phyloP scores from a whole-genome alignment of 1,140 invertebrate genomes.

The Zophobas atratus region DNA sequence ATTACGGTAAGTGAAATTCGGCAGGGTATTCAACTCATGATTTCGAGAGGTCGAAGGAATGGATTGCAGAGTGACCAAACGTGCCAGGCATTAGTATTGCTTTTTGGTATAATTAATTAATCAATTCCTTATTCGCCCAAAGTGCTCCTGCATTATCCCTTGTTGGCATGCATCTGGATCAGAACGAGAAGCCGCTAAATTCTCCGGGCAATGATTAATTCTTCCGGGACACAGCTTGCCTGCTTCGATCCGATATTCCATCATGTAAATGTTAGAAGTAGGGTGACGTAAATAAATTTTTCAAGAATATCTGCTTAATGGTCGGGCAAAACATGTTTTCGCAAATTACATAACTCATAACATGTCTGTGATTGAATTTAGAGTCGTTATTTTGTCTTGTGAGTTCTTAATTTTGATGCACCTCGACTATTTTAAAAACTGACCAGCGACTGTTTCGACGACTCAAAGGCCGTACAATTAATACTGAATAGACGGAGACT shows the following conservation, averaged over 20 bases:
- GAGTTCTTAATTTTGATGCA: too few relatives aligned
- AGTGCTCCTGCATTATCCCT: slow-evolving; percentile 47
- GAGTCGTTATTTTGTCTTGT: too few relatives aligned
- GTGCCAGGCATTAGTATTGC: slow-evolving; percentile 45
- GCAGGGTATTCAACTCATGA: slow-evolving; percentile 27
- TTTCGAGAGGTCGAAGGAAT: slow-evolving; percentile 27
- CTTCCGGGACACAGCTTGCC: slow-evolving; percentile 22
- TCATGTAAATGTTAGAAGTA: slow-evolving; percentile 4
- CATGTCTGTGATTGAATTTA: too few relatives aligned
- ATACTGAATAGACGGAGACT: not conserved
- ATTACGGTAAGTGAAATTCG: slow-evolving; percentile 19
- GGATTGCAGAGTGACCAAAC: slow-evolving; percentile 45
- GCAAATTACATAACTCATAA: too few relatives aligned
- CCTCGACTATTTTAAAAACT: too few relatives aligned
- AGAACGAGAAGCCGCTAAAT: slow-evolving; percentile 42
- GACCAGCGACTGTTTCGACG: too few relatives aligned
- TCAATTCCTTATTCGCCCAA: slow-evolving; percentile 47
- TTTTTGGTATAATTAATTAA: slow-evolving; percentile 47
- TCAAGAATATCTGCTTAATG: not conserved
- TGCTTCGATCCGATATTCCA: not conserved
- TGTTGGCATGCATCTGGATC: slow-evolving; percentile 47
- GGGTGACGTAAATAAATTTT: not conserved
- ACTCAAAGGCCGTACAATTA: too few relatives aligned
- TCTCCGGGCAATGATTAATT: slow-evolving; percentile 42
- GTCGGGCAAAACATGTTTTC: not conserved